Evolutionary conservation across 2,888 invertebrate species (phyloP), one percentile per base, ranked within the genome.

Genomic region (Nesidiocoris tenuis): DNA sequence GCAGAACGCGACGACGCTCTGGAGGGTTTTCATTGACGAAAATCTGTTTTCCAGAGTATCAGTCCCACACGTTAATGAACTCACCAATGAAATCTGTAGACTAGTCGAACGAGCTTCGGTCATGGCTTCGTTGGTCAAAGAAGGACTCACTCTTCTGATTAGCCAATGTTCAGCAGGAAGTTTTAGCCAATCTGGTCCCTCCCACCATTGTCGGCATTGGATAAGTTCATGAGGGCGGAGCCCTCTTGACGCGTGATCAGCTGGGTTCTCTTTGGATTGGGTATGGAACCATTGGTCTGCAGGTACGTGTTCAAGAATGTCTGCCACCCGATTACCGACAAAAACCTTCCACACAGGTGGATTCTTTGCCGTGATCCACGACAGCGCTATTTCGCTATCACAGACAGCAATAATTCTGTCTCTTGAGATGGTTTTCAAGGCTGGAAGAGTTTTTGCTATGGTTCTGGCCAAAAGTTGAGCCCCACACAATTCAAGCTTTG

Each of bases 271-370:
- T 12, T 54, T 0, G 7, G 65, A 25, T 12, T 3, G n/a, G 9
- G 64, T 64, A 17, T 74, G 65, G 55, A 55, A 64, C 65, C 74
- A 74, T 2, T 17, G 9, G 17, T 24, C 25, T n/a, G 22, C 17
- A 24, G 54, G 25, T 3, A 56, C 18, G 3, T 21, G 5, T 9
- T 16, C 9, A 7, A 55, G 65, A 65, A 61, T 56, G 39, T 74
- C 55, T n/a, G 64, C 1, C 2, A 74, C 64, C 22, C 65, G n/a
- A 22, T 74, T 74, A n/a, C 64, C 54, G 5, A 74, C 65, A 64
- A 74, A 74, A 2, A 21, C 19, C 18, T 74, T 74, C 66, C 66
- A 54, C 1, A 54, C 39, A 5, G 66, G 66, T 3, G 66, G 9
- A 17, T 25, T 25, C 12, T 22, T 22, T 2, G 57, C 25, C 16